phyloP scores from a whole-genome alignment of 2,113 vertebrate species.

The Sylvilagus bachmani region DNA sequence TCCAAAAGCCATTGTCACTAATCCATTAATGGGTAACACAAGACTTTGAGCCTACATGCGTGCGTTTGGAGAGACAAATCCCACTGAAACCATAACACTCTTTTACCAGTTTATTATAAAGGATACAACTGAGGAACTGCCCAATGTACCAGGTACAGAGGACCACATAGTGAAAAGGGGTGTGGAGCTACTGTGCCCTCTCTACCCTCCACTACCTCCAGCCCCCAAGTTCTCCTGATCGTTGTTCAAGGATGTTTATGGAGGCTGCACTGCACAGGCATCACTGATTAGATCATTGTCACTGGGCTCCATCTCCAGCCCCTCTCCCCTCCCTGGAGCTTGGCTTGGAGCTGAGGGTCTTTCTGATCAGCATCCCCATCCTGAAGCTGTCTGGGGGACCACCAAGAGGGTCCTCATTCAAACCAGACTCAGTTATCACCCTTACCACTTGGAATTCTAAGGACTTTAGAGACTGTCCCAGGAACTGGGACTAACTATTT shows the following conservation, averaged over 20 bases:
- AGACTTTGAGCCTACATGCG: too few species aligned
- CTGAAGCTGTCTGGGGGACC: neutral
- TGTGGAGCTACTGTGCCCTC: neutral
- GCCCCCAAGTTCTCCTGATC: neutral
- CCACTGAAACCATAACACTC: neutral
- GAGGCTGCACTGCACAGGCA: accelerated
- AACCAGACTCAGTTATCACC: neutral
- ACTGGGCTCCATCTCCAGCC: neutral
- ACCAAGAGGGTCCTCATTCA: neutral
- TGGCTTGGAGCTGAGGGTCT: neutral
- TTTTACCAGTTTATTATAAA: neutral
- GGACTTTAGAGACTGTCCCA: neutral
- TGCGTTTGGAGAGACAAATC: too few species aligned
- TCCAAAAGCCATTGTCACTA: too few species aligned
- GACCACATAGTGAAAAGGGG: neutral
- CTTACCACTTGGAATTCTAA: neutral
- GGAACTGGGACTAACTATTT: neutral
- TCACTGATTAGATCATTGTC: neutral
- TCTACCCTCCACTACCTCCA: neutral
- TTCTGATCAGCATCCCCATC: neutral
- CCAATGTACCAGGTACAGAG: neutral
- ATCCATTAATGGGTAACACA: too few species aligned
- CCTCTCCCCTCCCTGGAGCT: neutral
- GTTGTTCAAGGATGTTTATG: neutral
- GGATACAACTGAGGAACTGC: neutral